Conservation (phyloP, 1,140 invertebrate species). For the Leptonema lineaticorne region DNA sequence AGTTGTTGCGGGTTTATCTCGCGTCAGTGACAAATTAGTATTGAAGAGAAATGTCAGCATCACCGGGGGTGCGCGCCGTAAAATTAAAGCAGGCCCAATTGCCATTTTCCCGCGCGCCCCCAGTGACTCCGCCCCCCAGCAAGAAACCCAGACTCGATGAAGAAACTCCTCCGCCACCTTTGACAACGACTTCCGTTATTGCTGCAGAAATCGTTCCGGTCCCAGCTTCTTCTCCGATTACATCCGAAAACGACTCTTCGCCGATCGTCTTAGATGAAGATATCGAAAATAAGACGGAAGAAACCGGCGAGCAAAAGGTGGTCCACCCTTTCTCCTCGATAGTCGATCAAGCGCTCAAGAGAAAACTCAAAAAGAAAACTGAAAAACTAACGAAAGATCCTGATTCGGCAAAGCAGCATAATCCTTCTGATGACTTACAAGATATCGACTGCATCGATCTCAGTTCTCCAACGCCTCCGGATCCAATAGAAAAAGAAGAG, state of each 20-base stretch:
- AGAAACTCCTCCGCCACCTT: not conserved
- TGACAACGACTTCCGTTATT: not conserved
- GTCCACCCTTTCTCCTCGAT: slow-evolving; percentile 29
- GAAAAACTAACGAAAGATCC: not conserved
- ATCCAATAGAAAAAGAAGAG: not conserved
- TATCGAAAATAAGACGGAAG: not conserved
- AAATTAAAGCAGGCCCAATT: slow-evolving; percentile 50
- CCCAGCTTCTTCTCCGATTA: not conserved
- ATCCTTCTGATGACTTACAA: not conserved
- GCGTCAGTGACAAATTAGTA: not conserved
- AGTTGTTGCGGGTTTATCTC: not conserved
- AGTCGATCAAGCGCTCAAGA: slow-evolving; percentile 31
- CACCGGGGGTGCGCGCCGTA: slow-evolving; percentile 44
- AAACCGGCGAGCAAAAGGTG: not conserved
- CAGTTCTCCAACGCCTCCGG: not conserved
- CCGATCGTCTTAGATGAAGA: not conserved
- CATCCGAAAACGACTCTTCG: not conserved
- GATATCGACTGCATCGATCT: not conserved
- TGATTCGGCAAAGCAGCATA: not conserved
- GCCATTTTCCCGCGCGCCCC: slow-evolving; percentile 41
- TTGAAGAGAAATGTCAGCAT: slow-evolving; percentile 12
- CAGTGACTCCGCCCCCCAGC: not conserved
- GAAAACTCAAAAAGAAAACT: slow-evolving; percentile 33
- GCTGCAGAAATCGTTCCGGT: too few relatives aligned
- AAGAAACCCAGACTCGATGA: slow-evolving; percentile 29